These are phyloP conservation scores for Anoura caudifer DNA, from an alignment of 2,113 vertebrate species.

Conservation along the genomic window DNA sequence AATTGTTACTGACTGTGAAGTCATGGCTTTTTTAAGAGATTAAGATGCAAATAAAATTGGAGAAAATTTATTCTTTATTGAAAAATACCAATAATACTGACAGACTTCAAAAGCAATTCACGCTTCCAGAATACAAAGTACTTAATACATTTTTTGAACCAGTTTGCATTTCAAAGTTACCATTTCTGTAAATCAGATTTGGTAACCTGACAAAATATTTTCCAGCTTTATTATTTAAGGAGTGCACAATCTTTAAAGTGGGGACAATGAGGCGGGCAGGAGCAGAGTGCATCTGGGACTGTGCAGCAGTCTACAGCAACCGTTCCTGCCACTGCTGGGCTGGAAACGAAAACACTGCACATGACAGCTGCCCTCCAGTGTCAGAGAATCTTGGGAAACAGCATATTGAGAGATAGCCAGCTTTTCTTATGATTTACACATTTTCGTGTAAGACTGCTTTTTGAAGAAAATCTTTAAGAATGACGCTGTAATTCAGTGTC, in stretches of 20 bases:
- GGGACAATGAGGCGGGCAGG: conserved; percentile 52
- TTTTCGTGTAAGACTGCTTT: conserved; percentile 52
- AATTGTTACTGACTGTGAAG: neutral
- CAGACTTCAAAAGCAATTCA: conserved; percentile 84
- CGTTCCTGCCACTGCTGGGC: neutral
- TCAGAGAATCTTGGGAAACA: conserved; percentile 57
- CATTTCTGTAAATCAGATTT: conserved; percentile 77
- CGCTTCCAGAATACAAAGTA: conserved; percentile 80
- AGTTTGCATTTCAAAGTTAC: conserved; percentile 77
- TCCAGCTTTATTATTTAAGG: conserved; percentile 84
- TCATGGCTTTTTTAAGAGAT: neutral
- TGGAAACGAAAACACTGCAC: conserved; percentile 29
- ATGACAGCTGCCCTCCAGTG: conserved; percentile 16
- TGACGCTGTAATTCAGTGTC: conserved; percentile 72
- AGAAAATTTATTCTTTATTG: conserved; percentile 84
- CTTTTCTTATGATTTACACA: conserved; percentile 11
- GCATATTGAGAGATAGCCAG: conserved; percentile 53
- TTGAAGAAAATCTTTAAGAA: conserved; percentile 73
- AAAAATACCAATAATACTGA: conserved; percentile 88
- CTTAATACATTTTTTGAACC: conserved; percentile 79
- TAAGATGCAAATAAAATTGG: conserved; percentile 36
- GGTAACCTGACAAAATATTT: conserved; percentile 80
- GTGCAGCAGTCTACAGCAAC: neutral
- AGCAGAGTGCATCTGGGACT: neutral
- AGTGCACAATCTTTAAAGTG: conserved; percentile 79